Percentiles rank a stretch among this genome's conserved stretches.
Conservation (phyloP, 1,140 invertebrate species). For the Leptinotarsa undecemlineata region DNA sequence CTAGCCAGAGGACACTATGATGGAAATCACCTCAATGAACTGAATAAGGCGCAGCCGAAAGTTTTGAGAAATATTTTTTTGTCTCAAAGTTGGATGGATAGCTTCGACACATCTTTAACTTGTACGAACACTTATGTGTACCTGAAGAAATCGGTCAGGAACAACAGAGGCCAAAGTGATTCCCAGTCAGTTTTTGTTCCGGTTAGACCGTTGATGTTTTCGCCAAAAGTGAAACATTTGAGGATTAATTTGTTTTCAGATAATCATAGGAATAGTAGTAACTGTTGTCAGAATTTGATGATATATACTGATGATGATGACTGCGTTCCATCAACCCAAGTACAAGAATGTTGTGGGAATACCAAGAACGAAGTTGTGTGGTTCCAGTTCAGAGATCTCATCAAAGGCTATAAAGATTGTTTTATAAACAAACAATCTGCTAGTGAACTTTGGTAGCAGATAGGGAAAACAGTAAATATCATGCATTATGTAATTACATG, state of each 20-base stretch:
- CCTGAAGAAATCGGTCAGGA: constrained; percentile 31
- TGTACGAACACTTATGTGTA: constrained; percentile 43
- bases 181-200: constrained; percentile 32
- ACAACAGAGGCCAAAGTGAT: neutral
- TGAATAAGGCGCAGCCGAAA: constrained; percentile 37
- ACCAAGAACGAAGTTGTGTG: constrained; percentile 29
- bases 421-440: constrained; percentile 43
- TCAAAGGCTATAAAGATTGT: constrained; percentile 45
- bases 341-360: neutral
- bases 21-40: constrained; percentile 35
- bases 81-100: constrained; percentile 37
- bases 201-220: constrained; percentile 28
- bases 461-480: no score
- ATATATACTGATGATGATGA: constrained; percentile 36
- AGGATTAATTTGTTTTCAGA: constrained; percentile 33
- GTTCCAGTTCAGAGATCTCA: constrained; percentile 35
- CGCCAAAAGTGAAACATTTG: constrained; percentile 34
- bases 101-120: constrained; percentile 30
- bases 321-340: neutral
- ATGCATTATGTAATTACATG: no score
- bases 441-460: constrained; percentile 41
- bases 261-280: constrained; percentile 14
- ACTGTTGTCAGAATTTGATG: constrained; percentile 37
- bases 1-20: constrained; percentile 36
- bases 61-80: constrained; percentile 41